These are phyloP conservation scores for Oxytorus armatus DNA, from an alignment of 2,888 invertebrate genomes.

Conservation along the genomic window DNA sequence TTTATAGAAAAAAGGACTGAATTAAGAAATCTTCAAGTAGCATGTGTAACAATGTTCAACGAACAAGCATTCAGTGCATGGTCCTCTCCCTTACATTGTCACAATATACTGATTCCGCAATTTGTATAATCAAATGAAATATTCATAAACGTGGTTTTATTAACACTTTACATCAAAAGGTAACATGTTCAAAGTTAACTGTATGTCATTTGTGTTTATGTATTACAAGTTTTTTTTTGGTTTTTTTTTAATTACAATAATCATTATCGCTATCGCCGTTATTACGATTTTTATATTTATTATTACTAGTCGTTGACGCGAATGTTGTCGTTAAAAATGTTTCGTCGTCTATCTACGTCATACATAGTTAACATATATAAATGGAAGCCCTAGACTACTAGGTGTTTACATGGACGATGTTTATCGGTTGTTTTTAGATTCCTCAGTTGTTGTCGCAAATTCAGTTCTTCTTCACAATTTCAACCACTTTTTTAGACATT, in stretches of 20 bases:
- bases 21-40: too few species aligned
- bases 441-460: slow-evolving; percentile 9
- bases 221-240: slow-evolving; percentile 46
- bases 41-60: too few species aligned
- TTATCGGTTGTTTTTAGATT: slow-evolving; percentile 72
- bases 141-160: slow-evolving; percentile 75
- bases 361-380: slow-evolving; percentile 84
- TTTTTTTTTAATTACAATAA: slow-evolving; percentile 48
- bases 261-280: slow-evolving; percentile 57
- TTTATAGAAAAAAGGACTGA: too few species aligned
- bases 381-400: slow-evolving; percentile 85
- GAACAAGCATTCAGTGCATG: too few species aligned
- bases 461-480: slow-evolving; percentile 15
- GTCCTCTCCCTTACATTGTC: too few species aligned
- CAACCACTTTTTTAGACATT: slow-evolving; percentile 41
- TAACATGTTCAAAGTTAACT: slow-evolving; percentile 81
- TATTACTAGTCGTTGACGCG: slow-evolving; percentile 62
- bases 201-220: slow-evolving; percentile 72
- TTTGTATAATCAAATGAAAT: slow-evolving; percentile 17
- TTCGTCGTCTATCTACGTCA: slow-evolving; percentile 82
- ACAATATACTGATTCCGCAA: too few species aligned
- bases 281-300: slow-evolving; percentile 60
- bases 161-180: slow-evolving; percentile 82
- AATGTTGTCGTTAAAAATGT: slow-evolving; percentile 77
- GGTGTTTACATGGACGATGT: slow-evolving; percentile 84